Percentiles rank a stretch among this genome's conserved stretches.
Conservation (phyloP, 2,888 invertebrate genomes). For the Watsonalla cultraria region DNA sequence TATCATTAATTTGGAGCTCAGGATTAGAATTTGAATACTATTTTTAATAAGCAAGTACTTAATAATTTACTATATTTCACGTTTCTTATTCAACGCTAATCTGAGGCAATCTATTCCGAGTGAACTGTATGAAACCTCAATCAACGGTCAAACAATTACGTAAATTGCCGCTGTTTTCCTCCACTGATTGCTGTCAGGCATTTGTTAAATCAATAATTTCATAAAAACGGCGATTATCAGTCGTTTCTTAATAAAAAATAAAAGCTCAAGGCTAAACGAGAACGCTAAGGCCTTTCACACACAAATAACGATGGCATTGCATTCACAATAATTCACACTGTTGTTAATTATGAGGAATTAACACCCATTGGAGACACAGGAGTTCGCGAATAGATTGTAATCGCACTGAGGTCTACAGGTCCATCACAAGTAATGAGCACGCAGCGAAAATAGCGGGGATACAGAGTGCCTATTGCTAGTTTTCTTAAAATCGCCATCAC, state of each 20-base stretch:
- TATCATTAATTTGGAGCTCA: too few relatives aligned
- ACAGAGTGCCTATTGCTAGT: too few relatives aligned
- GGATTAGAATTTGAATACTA: too few relatives aligned
- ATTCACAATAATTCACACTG: not conserved
- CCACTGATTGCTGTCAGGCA: not conserved
- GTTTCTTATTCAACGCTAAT: too few relatives aligned
- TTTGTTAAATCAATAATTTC: not conserved
- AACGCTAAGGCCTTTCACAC: not conserved
- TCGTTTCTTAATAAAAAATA: not conserved
- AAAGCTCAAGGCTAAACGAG: not conserved
- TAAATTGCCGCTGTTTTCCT: not conserved
- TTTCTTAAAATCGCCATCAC: too few relatives aligned
- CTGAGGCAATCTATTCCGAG: too few relatives aligned
- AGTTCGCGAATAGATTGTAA: constrained; percentile 10
- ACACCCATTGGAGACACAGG: constrained; percentile 1
- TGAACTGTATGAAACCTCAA: not conserved
- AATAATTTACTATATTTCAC: too few relatives aligned
- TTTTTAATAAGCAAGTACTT: too few relatives aligned
- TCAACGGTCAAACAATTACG: not conserved
- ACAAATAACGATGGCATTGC: not conserved
- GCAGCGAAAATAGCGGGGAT: too few relatives aligned
- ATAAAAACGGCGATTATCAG: not conserved
- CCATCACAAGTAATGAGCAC: too few relatives aligned
- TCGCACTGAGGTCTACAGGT: too few relatives aligned
- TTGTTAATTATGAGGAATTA: not conserved